A percentile compares a stretch with the other conserved stretches of the same genome.
Evolutionary conservation across 2,888 invertebrate species (phyloP).

Genomic region (Apantesis nais): DNA sequence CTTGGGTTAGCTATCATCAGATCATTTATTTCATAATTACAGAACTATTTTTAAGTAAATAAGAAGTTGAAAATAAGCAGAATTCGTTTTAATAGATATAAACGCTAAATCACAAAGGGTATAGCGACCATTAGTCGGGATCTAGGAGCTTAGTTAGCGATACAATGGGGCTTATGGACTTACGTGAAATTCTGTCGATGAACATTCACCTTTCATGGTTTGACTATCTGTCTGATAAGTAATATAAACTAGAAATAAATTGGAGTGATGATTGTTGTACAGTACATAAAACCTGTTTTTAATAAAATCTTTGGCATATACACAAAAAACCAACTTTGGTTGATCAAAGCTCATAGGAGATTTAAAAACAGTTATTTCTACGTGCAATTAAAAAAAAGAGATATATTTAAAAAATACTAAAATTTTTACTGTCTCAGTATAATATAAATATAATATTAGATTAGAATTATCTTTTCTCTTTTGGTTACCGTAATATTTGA

Average conservation of each 20-base stretch:
- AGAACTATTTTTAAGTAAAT: neutral
- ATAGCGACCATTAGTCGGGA: conserved; percentile 57
- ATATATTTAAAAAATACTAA: no score
- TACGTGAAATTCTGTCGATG: conserved; percentile 33
- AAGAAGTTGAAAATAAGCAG: conserved; percentile 1
- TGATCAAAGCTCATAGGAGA: neutral
- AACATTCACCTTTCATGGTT: conserved; percentile 24
- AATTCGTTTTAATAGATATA: conserved; percentile 35
- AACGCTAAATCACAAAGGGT: conserved; percentile 48
- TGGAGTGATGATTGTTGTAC: neutral
- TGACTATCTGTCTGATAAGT: conserved; percentile 1
- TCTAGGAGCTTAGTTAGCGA: conserved; percentile 53
- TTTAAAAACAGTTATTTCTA: neutral
- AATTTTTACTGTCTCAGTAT: no score
- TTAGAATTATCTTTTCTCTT: neutral
- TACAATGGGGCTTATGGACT: conserved; percentile 51
- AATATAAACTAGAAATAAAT: neutral
- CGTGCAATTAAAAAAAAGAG: neutral
- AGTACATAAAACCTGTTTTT: neutral
- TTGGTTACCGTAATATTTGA: neutral
- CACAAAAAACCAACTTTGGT: neutral
- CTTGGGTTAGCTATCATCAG: neutral
- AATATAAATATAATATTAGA: no score
- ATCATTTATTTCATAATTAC: neutral
- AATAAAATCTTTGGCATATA: neutral